Evolutionary conservation across 1,140 invertebrate genomes (phyloP).

Genomic region (Lutraria rhynchaena): DNA sequence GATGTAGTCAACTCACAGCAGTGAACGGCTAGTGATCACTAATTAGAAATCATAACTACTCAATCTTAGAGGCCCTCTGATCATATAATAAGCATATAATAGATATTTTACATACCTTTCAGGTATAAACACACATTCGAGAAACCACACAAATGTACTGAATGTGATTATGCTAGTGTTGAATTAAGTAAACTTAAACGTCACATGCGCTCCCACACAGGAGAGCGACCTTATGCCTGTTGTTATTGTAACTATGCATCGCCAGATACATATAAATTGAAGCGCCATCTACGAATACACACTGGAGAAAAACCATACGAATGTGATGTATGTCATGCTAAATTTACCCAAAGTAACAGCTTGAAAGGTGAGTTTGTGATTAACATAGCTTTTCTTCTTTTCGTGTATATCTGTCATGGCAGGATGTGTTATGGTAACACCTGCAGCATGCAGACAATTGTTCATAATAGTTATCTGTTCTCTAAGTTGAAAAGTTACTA

Average conservation of each 20-base stretch:
- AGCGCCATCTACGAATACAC: conserved; percentile 96
- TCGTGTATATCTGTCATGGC: no score
- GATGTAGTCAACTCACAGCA: no score
- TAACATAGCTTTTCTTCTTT: no score
- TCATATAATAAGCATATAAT: no score
- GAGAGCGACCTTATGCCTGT: conserved; percentile 85
- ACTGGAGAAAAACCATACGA: conserved; percentile 96
- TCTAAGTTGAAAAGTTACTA: no score
- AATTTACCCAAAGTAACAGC: conserved; percentile 98
- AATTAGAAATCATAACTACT: no score
- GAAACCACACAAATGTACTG: conserved; percentile 96
- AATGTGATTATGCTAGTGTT: conserved; percentile 97
- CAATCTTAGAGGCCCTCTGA: no score
- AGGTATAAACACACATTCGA: conserved; percentile 92
- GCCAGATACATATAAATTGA: conserved; percentile 97
- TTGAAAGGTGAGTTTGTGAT: conserved; percentile 65
- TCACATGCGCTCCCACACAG: conserved; percentile 95
- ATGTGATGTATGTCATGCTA: conserved; percentile 89
- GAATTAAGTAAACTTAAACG: conserved; percentile 96
- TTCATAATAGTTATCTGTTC: no score
- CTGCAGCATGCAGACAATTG: no score
- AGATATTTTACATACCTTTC: not conserved
- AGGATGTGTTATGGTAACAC: no score
- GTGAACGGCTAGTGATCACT: no score
- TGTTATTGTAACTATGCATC: conserved; percentile 98